These are phyloP conservation scores for Terebella lapidaria DNA, from an alignment of 2,888 invertebrate species.

Conservation along the genomic window DNA sequence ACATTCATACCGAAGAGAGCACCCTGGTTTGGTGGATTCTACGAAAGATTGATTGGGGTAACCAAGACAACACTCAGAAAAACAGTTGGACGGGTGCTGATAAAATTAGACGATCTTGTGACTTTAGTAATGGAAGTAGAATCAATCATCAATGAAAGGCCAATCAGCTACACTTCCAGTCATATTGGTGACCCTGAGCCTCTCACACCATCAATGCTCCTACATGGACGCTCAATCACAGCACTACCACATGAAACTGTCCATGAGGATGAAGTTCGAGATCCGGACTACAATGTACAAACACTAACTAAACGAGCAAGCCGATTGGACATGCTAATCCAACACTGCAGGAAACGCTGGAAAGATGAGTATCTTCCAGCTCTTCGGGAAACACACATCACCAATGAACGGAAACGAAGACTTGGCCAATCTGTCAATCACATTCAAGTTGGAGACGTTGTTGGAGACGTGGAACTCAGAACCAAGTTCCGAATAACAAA, in stretches of 20 bases:
- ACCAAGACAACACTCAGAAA: neutral
- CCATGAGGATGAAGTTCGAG: neutral
- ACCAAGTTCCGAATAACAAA: too few species aligned
- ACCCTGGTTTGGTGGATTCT: neutral
- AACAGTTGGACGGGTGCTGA: neutral
- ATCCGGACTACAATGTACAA: neutral
- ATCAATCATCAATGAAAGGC: neutral
- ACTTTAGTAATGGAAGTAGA: neutral
- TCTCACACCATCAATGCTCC: neutral
- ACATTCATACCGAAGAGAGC: neutral
- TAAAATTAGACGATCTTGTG: neutral
- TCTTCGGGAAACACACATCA: neutral
- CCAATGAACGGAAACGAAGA: neutral
- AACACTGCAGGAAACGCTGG: neutral
- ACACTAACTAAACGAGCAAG: neutral
- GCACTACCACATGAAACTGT: neutral
- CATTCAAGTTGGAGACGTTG: slow-evolving; percentile 1
- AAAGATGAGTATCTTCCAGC: neutral
- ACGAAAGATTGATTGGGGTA: neutral
- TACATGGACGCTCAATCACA: neutral
- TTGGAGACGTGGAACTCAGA: too few species aligned
- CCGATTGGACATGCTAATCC: neutral
- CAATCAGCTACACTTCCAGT: neutral
- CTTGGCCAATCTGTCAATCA: neutral
- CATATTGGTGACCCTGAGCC: neutral